Evolutionary conservation across 2,113 vertebrate species (phyloP).

Genomic region (Castor canadensis): DNA sequence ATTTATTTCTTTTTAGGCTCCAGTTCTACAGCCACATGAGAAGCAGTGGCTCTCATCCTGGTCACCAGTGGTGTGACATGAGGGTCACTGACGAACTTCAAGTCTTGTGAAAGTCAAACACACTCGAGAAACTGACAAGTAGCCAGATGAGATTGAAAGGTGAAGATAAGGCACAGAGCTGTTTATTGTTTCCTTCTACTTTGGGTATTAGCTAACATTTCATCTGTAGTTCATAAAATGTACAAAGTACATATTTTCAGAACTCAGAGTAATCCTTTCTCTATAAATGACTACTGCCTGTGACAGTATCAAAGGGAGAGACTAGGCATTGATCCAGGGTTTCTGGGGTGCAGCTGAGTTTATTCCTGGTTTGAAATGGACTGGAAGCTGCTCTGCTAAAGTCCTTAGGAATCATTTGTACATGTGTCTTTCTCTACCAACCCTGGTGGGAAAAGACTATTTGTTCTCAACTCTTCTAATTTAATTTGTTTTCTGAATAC

Average conservation of each 20-base stretch:
- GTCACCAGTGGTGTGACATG: too few species aligned
- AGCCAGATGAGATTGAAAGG: neutral
- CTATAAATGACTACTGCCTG: neutral
- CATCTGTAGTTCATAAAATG: neutral
- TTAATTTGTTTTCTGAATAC: slow-evolving; percentile 52
- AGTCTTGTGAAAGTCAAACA: neutral
- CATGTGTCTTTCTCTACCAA: slow-evolving; percentile 23
- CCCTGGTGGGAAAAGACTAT: slow-evolving; percentile 37
- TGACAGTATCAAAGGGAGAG: rapidly evolving
- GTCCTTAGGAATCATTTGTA: slow-evolving; percentile 5
- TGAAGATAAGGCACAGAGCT: neutral
- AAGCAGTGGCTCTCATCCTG: neutral
- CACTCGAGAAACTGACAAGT: neutral
- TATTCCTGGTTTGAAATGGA: slow-evolving; percentile 9
- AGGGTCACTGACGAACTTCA: neutral
- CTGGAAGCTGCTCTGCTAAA: neutral
- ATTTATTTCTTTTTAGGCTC: neutral
- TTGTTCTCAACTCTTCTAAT: slow-evolving; percentile 24
- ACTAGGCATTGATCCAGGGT: too few species aligned
- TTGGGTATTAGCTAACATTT: neutral
- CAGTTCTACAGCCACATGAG: neutral
- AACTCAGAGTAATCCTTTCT: slow-evolving; percentile 24
- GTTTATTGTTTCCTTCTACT: neutral
- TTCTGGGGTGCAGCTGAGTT: neutral
- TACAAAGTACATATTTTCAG: slow-evolving; percentile 11